Percentiles rank a stretch among this genome's conserved stretches.
Conservation (phyloP, 2,888 invertebrate genomes). For the Melieria picta region DNA sequence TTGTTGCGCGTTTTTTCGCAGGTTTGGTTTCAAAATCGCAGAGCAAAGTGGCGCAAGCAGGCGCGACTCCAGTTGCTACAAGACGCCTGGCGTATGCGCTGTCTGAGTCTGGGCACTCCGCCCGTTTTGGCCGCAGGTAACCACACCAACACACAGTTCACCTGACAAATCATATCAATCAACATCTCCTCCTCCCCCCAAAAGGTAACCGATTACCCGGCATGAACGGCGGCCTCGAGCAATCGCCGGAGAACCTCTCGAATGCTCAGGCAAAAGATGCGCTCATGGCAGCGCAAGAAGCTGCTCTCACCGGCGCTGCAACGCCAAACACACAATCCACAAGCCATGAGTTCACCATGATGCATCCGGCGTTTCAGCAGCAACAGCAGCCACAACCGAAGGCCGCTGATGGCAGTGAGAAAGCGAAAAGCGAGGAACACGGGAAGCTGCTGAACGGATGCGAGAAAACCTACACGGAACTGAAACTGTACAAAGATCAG, state of each 20-base stretch:
- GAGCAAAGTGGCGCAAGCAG: constrained; percentile 92
- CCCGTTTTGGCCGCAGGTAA: constrained; percentile 69
- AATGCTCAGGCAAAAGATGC: constrained; percentile 47
- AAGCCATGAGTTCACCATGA: constrained; percentile 59
- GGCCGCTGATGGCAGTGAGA: neutral
- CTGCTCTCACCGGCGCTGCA: constrained; percentile 23
- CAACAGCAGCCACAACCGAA: constrained; percentile 49
- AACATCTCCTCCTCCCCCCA: neutral
- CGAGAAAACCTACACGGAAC: constrained; percentile 64
- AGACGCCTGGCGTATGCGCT: constrained; percentile 92
- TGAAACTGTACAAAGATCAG: constrained; percentile 62
- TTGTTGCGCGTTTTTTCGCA: constrained; percentile 53
- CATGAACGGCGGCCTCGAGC: constrained; percentile 46
- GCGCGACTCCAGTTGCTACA: constrained; percentile 85
- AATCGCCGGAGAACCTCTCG: constrained; percentile 60
- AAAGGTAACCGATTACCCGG: constrained; percentile 45
- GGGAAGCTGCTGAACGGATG: constrained; percentile 43
- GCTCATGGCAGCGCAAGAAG: constrained; percentile 11
- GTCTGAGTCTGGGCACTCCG: constrained; percentile 77
- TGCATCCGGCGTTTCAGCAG: constrained; percentile 65
- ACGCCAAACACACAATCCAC: constrained; percentile 42
- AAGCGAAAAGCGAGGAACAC: constrained; percentile 37
- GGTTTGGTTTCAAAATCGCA: constrained; percentile 93
- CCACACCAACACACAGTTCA: neutral
- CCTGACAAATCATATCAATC: neutral